Evolutionary conservation across 1,140 invertebrate species (phyloP), one percentile per base, ranked within the genome.

Genomic region (Homarus americanus): DNA sequence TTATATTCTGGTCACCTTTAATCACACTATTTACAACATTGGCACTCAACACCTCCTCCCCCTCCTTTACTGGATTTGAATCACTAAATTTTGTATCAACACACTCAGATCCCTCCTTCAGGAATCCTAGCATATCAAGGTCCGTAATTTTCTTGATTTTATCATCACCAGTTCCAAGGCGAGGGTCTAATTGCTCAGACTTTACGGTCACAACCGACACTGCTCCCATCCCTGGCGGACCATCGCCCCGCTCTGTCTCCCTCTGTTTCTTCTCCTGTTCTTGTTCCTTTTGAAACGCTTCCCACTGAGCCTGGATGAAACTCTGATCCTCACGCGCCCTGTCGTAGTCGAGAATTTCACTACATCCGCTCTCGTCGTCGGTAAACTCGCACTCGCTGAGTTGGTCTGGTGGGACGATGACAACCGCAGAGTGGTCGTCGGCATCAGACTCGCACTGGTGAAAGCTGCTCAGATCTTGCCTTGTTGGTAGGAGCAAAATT

Each of bases 321-420:
- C 72, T 75, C 40, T 91, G 79, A 66, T 92, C 92, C 69, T 92
- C 92, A 15, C 88, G 20, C 10, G 44, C 38, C 44, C 86, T 69
- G 20, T 91, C 87, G 41, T 88, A 91, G 41, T 93, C 87, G 20
- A 93, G 75, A 28, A 82, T 86, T 69, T 91, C 89, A 41, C 92
- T 93, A n/a, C 53, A 63, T 58, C 78, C 90, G 76, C 92, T 93
- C 38, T 92, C 92, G 34, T 88, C 92, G 41, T 91, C 88, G 0
- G 82, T 86, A 20, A 84, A 84, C 12, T 93, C 92, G 28, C 89
- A 91, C 41, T 93, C 92, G 53, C 92, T 92, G 3, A 93, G 87
- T 44, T 91, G 49, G 66, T 93, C 84, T 78, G 92, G 92, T 32
- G 92, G 84, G 36, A 93, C 92, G 24, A 85, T 41, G 32, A 69